A percentile compares a stretch with the other conserved stretches of the same genome.
Evolutionary conservation across 2,888 invertebrate species (phyloP).

Genomic region (Phragmatobia fuliginosa): DNA sequence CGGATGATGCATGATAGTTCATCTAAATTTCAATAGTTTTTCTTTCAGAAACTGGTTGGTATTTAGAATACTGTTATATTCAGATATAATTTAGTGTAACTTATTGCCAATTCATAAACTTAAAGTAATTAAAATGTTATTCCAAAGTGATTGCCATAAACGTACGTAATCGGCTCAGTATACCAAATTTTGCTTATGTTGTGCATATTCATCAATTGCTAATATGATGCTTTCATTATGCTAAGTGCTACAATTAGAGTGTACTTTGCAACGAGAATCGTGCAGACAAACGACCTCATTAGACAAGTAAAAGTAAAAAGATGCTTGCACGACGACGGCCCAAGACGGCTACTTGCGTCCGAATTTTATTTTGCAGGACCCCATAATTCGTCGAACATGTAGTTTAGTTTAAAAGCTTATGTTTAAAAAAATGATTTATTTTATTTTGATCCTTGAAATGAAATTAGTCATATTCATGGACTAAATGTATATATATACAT

Average conservation of each 20-base stretch:
- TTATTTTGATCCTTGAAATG: neutral
- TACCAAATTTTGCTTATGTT: constrained; percentile 5
- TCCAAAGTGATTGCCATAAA: neutral
- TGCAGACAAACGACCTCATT: constrained; percentile 31
- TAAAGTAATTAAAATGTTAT: neutral
- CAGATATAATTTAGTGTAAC: neutral
- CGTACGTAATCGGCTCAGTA: neutral
- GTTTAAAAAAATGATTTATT: too few relatives aligned
- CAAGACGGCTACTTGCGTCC: neutral
- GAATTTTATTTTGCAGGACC: neutral
- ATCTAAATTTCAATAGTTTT: neutral
- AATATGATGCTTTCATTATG: constrained; percentile 34
- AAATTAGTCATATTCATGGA: neutral
- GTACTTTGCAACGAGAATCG: constrained; percentile 26
- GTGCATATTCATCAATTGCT: constrained; percentile 12
- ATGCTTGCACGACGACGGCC: constrained; percentile 9
- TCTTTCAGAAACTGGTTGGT: neutral
- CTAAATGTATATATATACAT: neutral
- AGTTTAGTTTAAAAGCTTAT: neutral
- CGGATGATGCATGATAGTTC: neutral
- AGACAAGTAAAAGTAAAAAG: constrained; percentile 32
- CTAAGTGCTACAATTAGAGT: constrained; percentile 30
- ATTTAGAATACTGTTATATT: neutral
- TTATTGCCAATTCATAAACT: neutral
- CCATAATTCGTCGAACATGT: neutral